Percentiles rank a stretch among this genome's conserved stretches.
These are phyloP conservation scores for Grapholita molesta DNA, from an alignment of 1,140 invertebrate species.

Conservation along the genomic window DNA sequence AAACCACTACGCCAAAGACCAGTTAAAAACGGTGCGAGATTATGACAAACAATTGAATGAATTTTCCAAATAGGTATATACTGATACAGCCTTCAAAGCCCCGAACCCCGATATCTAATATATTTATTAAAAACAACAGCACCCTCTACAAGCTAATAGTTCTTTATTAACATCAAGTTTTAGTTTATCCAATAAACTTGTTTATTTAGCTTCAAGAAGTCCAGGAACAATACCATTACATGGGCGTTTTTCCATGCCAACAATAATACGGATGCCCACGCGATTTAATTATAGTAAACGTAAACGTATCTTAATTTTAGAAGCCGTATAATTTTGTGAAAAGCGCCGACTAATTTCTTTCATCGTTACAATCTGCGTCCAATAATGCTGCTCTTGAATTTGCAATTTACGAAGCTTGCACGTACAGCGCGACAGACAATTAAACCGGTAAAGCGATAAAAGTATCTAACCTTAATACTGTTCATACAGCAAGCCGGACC, in stretches of 20 bases:
- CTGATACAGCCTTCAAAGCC: too few species aligned
- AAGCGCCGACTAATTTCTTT: neutral
- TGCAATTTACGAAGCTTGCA: too few species aligned
- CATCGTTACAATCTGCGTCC: neutral
- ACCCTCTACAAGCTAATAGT: too few species aligned
- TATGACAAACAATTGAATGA: too few species aligned
- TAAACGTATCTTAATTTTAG: conserved; percentile 30
- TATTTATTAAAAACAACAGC: too few species aligned
- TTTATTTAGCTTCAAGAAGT: conserved; percentile 26
- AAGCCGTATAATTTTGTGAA: neutral
- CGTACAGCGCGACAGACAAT: neutral
- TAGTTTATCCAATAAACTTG: conserved; percentile 39
- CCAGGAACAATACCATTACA: conserved; percentile 3
- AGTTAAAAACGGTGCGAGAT: too few species aligned
- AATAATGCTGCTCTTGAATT: neutral
- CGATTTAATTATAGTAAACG: conserved; percentile 22
- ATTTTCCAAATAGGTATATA: too few species aligned
- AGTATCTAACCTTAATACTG: too few species aligned
- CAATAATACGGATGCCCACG: conserved; percentile 27
- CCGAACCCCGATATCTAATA: too few species aligned
- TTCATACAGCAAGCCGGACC: too few species aligned
- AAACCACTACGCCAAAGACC: too few species aligned
- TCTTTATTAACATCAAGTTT: neutral
- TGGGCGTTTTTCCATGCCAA: conserved; percentile 23
- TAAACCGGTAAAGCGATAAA: too few species aligned